Percentiles rank a stretch among this genome's conserved stretches.
Evolutionary conservation across 1,140 invertebrate species (phyloP).

Genomic region (Ceratitis capitata): DNA sequence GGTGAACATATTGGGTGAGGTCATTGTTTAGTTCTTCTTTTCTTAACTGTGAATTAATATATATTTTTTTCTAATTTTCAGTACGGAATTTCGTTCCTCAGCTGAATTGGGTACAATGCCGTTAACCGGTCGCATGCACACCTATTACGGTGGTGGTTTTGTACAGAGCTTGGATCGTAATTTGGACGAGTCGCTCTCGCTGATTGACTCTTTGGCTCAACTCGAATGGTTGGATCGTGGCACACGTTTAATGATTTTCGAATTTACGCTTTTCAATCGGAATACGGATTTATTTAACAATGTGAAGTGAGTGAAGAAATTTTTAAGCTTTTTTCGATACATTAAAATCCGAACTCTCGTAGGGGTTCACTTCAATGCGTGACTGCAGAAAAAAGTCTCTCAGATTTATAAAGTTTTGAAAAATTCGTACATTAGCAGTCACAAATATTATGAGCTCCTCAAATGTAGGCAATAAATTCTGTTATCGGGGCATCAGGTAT

Average conservation of each 20-base stretch:
- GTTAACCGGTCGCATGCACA: slow-evolving; percentile 48
- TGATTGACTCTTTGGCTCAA: slow-evolving; percentile 38
- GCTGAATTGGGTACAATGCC: slow-evolving; percentile 45
- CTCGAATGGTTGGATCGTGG: slow-evolving; percentile 55
- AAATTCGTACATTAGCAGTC: no score
- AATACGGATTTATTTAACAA: slow-evolving; percentile 57
- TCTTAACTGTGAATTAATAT: no score
- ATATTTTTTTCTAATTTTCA: neutral
- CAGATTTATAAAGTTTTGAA: no score
- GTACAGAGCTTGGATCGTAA: slow-evolving; percentile 48
- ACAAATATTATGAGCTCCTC: no score
- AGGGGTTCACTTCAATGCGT: no score
- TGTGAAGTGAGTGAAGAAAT: slow-evolving; percentile 51
- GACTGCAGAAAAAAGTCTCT: no score
- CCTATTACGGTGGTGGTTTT: slow-evolving; percentile 53
- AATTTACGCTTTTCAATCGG: slow-evolving; percentile 57
- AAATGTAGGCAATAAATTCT: no score
- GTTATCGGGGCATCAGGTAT: no score
- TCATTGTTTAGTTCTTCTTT: neutral
- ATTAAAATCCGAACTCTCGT: no score
- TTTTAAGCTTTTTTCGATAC: no score
- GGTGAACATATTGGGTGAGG: neutral
- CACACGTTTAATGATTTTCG: slow-evolving; percentile 51
- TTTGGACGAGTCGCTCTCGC: slow-evolving; percentile 38
- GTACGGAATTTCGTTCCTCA: slow-evolving; percentile 41